Percentiles rank a stretch among this genome's conserved stretches.
These are phyloP conservation scores for Coptodon bakossiorum DNA, from an alignment of 2,113 vertebrate genomes.

Conservation along the genomic window DNA sequence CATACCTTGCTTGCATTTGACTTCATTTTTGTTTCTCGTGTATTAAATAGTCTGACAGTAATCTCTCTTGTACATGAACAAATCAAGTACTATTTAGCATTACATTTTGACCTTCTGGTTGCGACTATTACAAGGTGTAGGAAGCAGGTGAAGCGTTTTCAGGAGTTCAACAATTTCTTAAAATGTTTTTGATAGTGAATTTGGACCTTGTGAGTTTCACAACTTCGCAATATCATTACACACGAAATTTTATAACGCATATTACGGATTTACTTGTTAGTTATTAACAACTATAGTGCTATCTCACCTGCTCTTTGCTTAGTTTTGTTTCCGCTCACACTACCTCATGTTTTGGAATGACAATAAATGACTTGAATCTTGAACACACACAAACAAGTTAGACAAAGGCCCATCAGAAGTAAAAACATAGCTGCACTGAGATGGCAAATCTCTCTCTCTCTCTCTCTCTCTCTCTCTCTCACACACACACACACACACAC, in stretches of 20 bases:
- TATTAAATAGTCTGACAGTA: background rate
- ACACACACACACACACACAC: accelerated
- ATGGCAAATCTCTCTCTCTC: background rate
- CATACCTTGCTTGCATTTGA: background rate
- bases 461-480: background rate
- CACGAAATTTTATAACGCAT: background rate
- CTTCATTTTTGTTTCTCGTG: background rate
- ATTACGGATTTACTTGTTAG: background rate
- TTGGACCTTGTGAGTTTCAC: background rate
- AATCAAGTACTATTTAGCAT: background rate
- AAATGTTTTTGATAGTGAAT: background rate
- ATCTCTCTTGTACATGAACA: background rate
- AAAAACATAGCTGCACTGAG: background rate
- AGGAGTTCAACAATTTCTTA: background rate
- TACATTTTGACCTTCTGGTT: background rate
- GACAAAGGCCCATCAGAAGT: background rate
- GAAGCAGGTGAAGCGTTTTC: background rate
- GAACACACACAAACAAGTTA: background rate
- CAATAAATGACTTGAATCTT: background rate
- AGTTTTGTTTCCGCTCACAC: background rate
- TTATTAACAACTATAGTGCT: background rate
- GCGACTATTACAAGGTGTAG: background rate
- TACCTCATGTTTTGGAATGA: background rate
- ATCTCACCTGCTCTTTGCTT: background rate
- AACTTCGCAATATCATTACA: background rate